Evolutionary conservation across 1,140 invertebrate genomes (phyloP), one percentile per base, ranked within the genome.

Genomic region (Elymnias hypermnestra): DNA sequence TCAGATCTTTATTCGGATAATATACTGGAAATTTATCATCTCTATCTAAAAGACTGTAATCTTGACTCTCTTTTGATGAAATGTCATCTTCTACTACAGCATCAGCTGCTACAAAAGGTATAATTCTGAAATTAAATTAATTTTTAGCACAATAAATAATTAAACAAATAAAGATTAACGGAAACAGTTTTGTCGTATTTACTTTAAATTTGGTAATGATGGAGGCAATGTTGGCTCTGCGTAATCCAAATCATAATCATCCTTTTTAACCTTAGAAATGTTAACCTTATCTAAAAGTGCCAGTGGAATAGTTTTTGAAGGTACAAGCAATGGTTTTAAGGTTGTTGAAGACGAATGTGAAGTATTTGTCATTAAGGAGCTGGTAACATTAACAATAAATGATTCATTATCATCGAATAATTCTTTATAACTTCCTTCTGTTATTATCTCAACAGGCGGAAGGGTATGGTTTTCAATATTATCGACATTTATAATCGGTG

Each of bases 31-130:
- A 87, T 51, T 83, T 84, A 28, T 86, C 81, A 59, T 79, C 69
- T 53, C 64, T 60, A 18, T 83, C 79, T 10, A 82, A 10, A 2
- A 62, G 38, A 9, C 82, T 68, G 51, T 83, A 86, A 12, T 66
- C 49, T 4, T 67, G 38, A 28, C 45, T 69, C 36, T 79, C 67
- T 55, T 84, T 83, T 8, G 68, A 42, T 3, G 70, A 45, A 41
- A 66, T 46, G 7, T 84, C 78, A 14, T 77, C 69, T 44, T 86
- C 81, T 2, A 86, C 63, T 18, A 94, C 87, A 12, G 93, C 93
- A 70, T 94, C 93, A 18, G 92, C 92, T 18, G 92, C 92, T 43
- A 94, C 89, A 75, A 94, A 94, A 18, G 93, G 93, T 70, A 94
- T 94, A 58, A 94, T 94, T 77, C 92, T 94, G 63, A 52, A 87